These are phyloP conservation scores for Heliconius himera DNA, from an alignment of 1,140 invertebrate species.

Conservation along the genomic window DNA sequence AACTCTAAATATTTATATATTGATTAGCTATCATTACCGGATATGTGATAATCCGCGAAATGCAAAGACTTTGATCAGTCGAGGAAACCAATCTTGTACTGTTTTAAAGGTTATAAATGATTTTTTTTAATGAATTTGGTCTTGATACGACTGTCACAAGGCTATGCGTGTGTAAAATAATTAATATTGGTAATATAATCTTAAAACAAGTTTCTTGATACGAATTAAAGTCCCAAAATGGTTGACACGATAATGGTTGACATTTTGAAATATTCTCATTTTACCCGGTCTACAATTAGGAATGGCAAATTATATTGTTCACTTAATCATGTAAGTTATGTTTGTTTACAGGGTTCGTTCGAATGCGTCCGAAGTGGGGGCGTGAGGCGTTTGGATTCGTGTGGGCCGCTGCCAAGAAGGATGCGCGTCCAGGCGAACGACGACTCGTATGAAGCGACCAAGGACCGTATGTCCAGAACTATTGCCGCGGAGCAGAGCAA, in stretches of 20 bases:
- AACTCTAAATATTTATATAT: background rate
- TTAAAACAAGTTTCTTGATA: constrained; percentile 32
- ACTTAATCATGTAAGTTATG: background rate
- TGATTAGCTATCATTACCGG: constrained; percentile 16
- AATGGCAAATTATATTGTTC: constrained; percentile 4
- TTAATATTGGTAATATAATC: constrained; percentile 25
- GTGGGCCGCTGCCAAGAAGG: constrained; percentile 91
- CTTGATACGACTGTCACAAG: constrained; percentile 25
- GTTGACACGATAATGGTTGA: background rate
- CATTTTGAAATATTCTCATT: background rate
- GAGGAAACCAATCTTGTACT: constrained; percentile 1
- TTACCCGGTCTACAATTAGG: background rate
- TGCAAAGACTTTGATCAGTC: background rate
- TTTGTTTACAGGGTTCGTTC: constrained; percentile 87
- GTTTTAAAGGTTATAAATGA: constrained; percentile 16
- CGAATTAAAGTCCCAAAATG: constrained; percentile 1
- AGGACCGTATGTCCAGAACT: constrained; percentile 92
- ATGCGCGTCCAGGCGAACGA: constrained; percentile 96
- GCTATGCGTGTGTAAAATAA: constrained; percentile 13
- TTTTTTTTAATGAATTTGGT: background rate
- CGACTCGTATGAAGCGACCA: constrained; percentile 95
- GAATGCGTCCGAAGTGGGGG: constrained; percentile 91
- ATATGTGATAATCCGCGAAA: constrained; percentile 11
- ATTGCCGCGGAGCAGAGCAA: constrained; percentile 96
- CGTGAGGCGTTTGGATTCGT: constrained; percentile 86